These are phyloP conservation scores for Lepidurus apus DNA, from an alignment of 1,140 invertebrate genomes.

Conservation along the genomic window DNA sequence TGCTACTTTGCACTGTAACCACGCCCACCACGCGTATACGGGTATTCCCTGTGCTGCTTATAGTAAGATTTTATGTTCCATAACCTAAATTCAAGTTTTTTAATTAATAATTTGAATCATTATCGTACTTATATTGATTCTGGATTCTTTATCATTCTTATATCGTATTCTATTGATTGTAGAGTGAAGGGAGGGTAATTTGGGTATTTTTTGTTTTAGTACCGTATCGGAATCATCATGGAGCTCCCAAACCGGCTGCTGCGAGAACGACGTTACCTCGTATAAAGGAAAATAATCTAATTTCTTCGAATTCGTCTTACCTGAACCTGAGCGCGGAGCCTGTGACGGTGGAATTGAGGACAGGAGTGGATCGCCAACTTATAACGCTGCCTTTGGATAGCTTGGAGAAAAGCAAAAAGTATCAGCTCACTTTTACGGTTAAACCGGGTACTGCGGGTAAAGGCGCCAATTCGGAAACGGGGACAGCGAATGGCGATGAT, in stretches of 20 bases:
- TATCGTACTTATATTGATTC: no score
- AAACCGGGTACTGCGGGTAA: constrained; percentile 45
- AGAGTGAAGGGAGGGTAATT: not conserved
- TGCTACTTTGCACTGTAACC: constrained; percentile 63
- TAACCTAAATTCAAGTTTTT: not conserved
- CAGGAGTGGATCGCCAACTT: constrained; percentile 68
- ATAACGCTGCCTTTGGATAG: constrained; percentile 76
- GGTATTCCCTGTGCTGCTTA: constrained; percentile 77
- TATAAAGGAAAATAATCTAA: constrained; percentile 34
- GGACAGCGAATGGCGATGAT: not conserved
- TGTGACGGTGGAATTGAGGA: constrained; percentile 65
- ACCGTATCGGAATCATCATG: constrained; percentile 31
- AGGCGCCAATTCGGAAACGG: not conserved
- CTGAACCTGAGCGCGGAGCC: constrained; percentile 41
- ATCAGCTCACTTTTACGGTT: constrained; percentile 83
- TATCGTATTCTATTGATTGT: no score
- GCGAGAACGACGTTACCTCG: constrained; percentile 40
- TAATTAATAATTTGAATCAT: no score
- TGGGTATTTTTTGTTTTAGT: constrained; percentile 26
- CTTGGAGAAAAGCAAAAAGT: constrained; percentile 77
- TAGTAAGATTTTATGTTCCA: constrained; percentile 54
- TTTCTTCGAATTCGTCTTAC: constrained; percentile 40
- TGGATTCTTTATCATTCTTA: no score
- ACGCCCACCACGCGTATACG: constrained; percentile 83
- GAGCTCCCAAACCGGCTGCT: constrained; percentile 46